Conservation (phyloP, 2,797 vertebrate species). For the Platalea minor region DNA sequence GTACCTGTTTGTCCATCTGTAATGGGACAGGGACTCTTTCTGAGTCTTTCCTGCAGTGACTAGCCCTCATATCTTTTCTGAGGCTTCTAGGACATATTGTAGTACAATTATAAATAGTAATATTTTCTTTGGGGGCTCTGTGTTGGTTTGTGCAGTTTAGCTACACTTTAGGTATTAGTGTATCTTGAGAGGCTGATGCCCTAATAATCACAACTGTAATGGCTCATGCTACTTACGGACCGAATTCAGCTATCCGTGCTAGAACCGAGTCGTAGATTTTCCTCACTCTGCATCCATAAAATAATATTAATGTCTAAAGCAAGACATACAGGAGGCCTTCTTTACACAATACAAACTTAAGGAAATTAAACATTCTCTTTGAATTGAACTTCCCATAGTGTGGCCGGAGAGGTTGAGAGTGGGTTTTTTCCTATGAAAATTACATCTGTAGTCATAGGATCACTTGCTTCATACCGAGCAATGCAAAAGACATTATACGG, state of each 20-base stretch:
- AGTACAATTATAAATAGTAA: not conserved
- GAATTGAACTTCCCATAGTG: not conserved
- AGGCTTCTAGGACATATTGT: not conserved
- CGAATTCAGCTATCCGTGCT: not conserved
- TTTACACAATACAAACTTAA: not conserved
- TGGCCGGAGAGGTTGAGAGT: not conserved
- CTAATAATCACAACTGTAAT: not conserved
- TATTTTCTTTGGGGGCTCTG: not conserved
- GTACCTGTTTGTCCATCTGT: not conserved
- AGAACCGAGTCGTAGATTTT: not conserved
- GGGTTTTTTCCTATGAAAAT: conserved; percentile 20
- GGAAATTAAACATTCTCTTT: not conserved
- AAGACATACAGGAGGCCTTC: not conserved
- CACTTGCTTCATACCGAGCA: not conserved
- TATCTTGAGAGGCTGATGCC: not conserved
- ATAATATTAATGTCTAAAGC: not conserved
- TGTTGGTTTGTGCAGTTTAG: not conserved
- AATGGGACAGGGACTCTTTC: not conserved
- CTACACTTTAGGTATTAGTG: not conserved
- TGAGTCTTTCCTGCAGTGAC: not conserved
- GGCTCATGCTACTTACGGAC: not conserved
- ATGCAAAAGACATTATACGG: not conserved
- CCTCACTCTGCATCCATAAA: not conserved
- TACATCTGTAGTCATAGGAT: not conserved
- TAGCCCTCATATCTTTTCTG: not conserved